Base-by-base conservation (phyloP, 1,140 invertebrate species). In the Drosophila parvula region DNA sequence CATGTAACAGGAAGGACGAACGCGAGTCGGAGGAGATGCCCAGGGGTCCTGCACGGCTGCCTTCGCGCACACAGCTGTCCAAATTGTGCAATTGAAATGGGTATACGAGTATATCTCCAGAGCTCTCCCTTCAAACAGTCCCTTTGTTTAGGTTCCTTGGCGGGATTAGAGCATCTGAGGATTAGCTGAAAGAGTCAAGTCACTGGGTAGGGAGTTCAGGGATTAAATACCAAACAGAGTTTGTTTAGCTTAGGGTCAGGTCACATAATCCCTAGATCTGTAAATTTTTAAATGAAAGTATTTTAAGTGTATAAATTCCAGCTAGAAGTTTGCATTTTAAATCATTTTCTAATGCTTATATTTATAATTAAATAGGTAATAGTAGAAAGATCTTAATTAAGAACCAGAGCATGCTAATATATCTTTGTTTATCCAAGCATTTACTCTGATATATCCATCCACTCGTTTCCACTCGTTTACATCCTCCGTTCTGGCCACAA, bases 61-160 rank as follows among this genome's bases (percentile, higher is more conserved):
- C 64, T 69, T 43, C 27, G 53, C 58, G 53, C 47, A 83, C 47
- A 83, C 81, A 83, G 81, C 81, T 83, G 81, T 77, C 70, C 78
- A 84, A 83, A 77, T 80, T 74, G 48, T 59, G 57, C 71, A 80
- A 63, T 80, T 77, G 65, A 78, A 61, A 55, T 65, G 45, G 32
- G 11, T 38, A n/a, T 30, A 55, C 59, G 45, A 27, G 11, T 38
- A n/a, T 30, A n/a, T 30, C 18, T 36, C 4, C 16, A 0, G 3
- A 3, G 22, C 16, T 57, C 14, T 32, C 7, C 9, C 7, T 16
- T 3, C 14, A 27, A 10, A 18, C 8, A 11, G 14, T 14, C 14
- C 12, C 12, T 28, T 55, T 60, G 50, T 34, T 18, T 36, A 22
- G 41, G 5, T 70, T 16, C 14, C 11, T 38, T 47, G 32, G 32